Evolutionary conservation across 2,797 vertebrate species (phyloP).

Genomic region (Characodon lateralis): DNA sequence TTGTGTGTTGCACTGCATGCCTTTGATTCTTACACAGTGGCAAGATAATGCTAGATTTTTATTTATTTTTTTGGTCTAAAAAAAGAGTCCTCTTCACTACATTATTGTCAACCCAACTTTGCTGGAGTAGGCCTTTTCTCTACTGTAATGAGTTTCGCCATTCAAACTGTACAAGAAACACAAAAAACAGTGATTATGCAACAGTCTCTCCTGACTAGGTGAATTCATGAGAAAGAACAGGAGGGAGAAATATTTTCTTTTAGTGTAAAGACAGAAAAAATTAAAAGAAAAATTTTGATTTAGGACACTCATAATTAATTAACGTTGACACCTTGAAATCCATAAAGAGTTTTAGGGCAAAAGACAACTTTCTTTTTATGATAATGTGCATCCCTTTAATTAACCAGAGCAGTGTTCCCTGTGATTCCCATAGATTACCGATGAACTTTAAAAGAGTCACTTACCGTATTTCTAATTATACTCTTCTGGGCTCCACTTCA

Average conservation of each 20-base stretch:
- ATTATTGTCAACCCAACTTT: not conserved
- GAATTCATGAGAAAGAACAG: slow-evolving; percentile 47
- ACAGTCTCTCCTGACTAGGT: slow-evolving; percentile 67
- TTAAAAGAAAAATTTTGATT: slow-evolving; percentile 68
- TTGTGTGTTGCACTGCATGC: not conserved
- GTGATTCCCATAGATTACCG: slow-evolving; percentile 66
- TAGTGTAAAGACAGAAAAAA: slow-evolving; percentile 57
- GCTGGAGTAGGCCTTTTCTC: not conserved
- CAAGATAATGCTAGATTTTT: not conserved
- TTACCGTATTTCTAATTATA: slow-evolving; percentile 58
- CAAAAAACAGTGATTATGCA: slow-evolving; percentile 69
- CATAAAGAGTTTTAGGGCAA: slow-evolving; percentile 80
- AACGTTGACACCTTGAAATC: slow-evolving; percentile 63
- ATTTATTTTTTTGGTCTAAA: not conserved
- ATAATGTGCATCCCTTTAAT: slow-evolving; percentile 68
- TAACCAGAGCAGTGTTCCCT: slow-evolving; percentile 50
- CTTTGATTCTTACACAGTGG: not conserved
- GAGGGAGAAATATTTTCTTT: slow-evolving; percentile 33
- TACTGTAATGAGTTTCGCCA: slow-evolving; percentile 69
- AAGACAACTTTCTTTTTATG: slow-evolving; percentile 68
- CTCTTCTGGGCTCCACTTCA: slow-evolving; percentile 49
- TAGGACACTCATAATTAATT: slow-evolving; percentile 69
- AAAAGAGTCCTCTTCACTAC: not conserved
- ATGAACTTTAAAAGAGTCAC: slow-evolving; percentile 57
- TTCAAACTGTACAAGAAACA: slow-evolving; percentile 61